Conservation (phyloP, 2,113 vertebrate species). For the Peucedramus taeniatus region DNA sequence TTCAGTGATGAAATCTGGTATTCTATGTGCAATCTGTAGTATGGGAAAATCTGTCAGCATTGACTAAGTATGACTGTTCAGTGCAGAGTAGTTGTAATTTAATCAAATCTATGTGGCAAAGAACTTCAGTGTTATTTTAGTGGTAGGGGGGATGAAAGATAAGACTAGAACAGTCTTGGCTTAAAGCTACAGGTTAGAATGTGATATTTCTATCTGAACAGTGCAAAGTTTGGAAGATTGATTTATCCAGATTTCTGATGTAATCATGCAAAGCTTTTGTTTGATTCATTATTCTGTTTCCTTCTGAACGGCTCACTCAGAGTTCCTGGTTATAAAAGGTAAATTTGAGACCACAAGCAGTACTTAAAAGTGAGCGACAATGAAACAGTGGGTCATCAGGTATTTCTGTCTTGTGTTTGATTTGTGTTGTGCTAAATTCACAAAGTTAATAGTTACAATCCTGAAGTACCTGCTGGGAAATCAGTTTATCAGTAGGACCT, state of each 20-base stretch:
- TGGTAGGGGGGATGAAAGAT: not conserved
- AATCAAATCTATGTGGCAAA: not conserved
- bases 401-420: not conserved
- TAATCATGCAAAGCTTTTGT: not conserved
- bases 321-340: not conserved
- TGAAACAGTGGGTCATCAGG: not conserved
- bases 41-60: not conserved
- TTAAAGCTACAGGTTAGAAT: not conserved
- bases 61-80: not conserved
- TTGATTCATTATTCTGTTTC: not conserved
- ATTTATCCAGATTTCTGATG: not conserved
- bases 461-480: not conserved
- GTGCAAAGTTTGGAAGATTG: not conserved
- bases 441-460: not conserved
- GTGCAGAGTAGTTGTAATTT: not conserved
- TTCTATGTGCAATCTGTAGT: not conserved
- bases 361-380: not conserved
- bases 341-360: not conserved
- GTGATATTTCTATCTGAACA: not conserved
- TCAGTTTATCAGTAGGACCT: not conserved
- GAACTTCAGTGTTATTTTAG: not conserved
- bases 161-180: not conserved
- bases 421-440: not conserved
- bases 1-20: conserved; percentile 29
- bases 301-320: not conserved